Conservation (phyloP, 2,888 invertebrate species). For the Drosophila ustulata region DNA sequence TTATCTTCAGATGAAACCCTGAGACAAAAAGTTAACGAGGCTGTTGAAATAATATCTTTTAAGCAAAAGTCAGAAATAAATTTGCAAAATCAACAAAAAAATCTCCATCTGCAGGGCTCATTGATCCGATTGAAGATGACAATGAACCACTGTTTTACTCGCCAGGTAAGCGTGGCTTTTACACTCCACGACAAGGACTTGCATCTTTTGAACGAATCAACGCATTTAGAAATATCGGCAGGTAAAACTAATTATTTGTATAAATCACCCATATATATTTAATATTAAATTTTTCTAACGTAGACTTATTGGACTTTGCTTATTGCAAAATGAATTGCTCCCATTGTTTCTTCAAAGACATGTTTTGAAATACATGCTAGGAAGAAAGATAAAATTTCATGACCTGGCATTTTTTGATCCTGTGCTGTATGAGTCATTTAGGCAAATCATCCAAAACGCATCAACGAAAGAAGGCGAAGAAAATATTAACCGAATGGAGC, state of each 20-base stretch:
- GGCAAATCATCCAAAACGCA: constrained; percentile 95
- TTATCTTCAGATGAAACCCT: constrained; percentile 97
- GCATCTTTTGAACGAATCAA: constrained; percentile 96
- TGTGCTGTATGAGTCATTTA: constrained; percentile 97
- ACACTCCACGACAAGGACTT: constrained; percentile 97
- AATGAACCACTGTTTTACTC: constrained; percentile 96
- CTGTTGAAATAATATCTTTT: constrained; percentile 92
- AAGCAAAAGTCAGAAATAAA: constrained; percentile 83
- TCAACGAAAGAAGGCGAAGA: constrained; percentile 93
- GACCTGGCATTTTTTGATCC: constrained; percentile 99
- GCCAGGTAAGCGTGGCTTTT: constrained; percentile 98
- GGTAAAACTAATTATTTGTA: constrained; percentile 86
- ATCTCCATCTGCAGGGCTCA: constrained; percentile 81
- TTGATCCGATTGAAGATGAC: constrained; percentile 90
- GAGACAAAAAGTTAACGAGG: constrained; percentile 96
- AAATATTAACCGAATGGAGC: constrained; percentile 93
- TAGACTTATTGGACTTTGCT: constrained; percentile 97
- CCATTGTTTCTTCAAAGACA: constrained; percentile 98
- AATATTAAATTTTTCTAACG: neutral
- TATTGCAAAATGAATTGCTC: constrained; percentile 98
- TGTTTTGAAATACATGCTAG: constrained; percentile 97
- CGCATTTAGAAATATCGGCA: constrained; percentile 99
- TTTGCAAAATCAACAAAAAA: constrained; percentile 78
- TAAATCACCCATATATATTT: neutral
- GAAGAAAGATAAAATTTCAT: constrained; percentile 97